A percentile compares a stretch with the other conserved stretches of the same genome.
phyloP scores from a whole-genome alignment of 92 coral and sea anemone genomes.

The Heliopora coerulea region DNA sequence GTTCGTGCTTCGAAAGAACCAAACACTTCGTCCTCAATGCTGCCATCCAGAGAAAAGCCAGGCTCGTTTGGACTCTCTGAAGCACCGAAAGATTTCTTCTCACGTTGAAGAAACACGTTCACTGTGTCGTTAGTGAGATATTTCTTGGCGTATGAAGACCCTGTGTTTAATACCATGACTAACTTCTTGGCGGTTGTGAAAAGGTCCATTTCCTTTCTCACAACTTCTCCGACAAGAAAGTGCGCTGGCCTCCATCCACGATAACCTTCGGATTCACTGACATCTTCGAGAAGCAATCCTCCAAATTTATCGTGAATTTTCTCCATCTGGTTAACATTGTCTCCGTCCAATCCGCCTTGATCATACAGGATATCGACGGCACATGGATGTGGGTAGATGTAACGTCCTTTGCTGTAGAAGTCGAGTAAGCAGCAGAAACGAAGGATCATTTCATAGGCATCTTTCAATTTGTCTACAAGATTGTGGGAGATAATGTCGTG shows the following conservation, averaged over 20 bases:
- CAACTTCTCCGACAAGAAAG: constrained; percentile 61
- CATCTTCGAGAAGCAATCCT: constrained; percentile 61
- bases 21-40: constrained; percentile 45
- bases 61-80: constrained; percentile 6
- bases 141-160: constrained; percentile 44
- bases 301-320: constrained; percentile 54
- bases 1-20: constrained; percentile 53
- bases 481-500: constrained; percentile 37
- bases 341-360: constrained; percentile 13
- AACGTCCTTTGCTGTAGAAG: constrained; percentile 45
- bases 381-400: constrained; percentile 47
- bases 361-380: constrained; percentile 49
- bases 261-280: constrained; percentile 48
- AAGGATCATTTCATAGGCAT: constrained; percentile 42
- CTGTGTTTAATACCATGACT: constrained; percentile 8
- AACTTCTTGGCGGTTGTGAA: constrained; percentile 27
- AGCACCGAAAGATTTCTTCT: not conserved
- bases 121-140: constrained; percentile 49
- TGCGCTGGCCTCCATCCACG: constrained; percentile 70
- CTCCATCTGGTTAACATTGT: not conserved
- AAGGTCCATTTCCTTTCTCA: constrained; percentile 33
- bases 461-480: not conserved
- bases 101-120: constrained; percentile 50
- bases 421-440: constrained; percentile 54
- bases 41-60: constrained; percentile 2